Percentiles rank a stretch among this genome's conserved stretches.
phyloP scores from a whole-genome alignment of 1,140 invertebrate genomes.

The Drosophila aff. region DNA sequence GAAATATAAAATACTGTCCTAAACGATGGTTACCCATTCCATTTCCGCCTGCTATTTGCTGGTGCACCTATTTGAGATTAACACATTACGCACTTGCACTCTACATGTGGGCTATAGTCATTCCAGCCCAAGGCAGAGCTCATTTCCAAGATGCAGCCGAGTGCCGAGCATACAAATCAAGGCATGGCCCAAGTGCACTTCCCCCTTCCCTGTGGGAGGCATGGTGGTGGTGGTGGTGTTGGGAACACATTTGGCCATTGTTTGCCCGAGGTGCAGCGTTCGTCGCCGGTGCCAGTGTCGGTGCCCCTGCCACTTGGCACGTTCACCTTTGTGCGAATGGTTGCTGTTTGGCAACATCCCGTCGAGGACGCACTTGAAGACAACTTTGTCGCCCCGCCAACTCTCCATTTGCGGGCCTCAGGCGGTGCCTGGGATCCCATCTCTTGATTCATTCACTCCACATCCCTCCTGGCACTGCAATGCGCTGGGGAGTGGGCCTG shows the following conservation, averaged over 20 bases:
- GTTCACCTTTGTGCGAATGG: slow-evolving; percentile 61
- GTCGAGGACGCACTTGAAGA: slow-evolving; percentile 72
- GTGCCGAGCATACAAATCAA: slow-evolving; percentile 36
- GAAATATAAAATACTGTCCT: neutral
- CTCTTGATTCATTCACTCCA: slow-evolving; percentile 7
- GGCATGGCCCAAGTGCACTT: slow-evolving; percentile 17
- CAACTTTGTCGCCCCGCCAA: slow-evolving; percentile 66
- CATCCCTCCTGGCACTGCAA: slow-evolving; percentile 13
- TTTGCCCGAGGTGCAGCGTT: slow-evolving; percentile 68
- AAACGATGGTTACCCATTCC: neutral
- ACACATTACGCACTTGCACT: slow-evolving; percentile 22
- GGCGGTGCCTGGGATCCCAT: slow-evolving; percentile 18
- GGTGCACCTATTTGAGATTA: slow-evolving; percentile 16
- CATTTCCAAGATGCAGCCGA: slow-evolving; percentile 47
- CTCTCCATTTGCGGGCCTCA: slow-evolving; percentile 33
- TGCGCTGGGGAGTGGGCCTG: slow-evolving; percentile 11
- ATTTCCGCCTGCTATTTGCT: slow-evolving; percentile 6
- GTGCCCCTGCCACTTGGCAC: slow-evolving; percentile 70
- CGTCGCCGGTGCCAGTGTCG: slow-evolving; percentile 1
- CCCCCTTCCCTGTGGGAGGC: slow-evolving; percentile 29
- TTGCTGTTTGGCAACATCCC: slow-evolving; percentile 71
- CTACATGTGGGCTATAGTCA: slow-evolving; percentile 59
- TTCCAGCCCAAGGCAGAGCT: slow-evolving; percentile 31
- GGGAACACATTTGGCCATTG: slow-evolving; percentile 52
- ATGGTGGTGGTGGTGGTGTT: slow-evolving; percentile 10